A percentile compares a stretch with the other conserved stretches of the same genome.
These are phyloP conservation scores for Platynereis dumerilii DNA, from an alignment of 2,888 invertebrate genomes.

Conservation along the genomic window DNA sequence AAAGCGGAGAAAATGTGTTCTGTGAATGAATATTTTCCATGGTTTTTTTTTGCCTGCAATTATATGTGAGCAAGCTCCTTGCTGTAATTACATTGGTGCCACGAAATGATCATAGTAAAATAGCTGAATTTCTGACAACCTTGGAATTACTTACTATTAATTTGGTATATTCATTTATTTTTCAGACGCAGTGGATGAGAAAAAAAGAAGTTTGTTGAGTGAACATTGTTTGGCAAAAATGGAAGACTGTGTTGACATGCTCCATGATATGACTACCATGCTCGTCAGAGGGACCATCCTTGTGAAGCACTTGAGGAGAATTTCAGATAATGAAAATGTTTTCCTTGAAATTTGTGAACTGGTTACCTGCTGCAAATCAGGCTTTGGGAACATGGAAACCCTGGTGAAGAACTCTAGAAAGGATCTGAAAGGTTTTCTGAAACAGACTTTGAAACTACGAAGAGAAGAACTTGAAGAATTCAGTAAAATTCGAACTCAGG, in stretches of 20 bases:
- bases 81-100: too few relatives aligned
- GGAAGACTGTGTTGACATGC: background rate
- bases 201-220: too few relatives aligned
- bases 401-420: background rate
- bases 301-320: background rate
- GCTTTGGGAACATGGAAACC: background rate
- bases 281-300: background rate
- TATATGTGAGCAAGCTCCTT: too few relatives aligned
- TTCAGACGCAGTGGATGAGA: too few relatives aligned
- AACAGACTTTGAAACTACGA: background rate
- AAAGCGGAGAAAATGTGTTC: too few relatives aligned
- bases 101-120: too few relatives aligned
- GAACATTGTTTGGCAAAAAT: too few relatives aligned
- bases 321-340: background rate
- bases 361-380: background rate
- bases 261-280: background rate
- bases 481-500: background rate
- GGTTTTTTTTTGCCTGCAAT: too few relatives aligned
- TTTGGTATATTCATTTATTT: too few relatives aligned
- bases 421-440: background rate
- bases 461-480: background rate
- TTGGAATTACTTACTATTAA: too few relatives aligned
- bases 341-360: constrained; percentile 1
- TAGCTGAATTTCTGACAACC: too few relatives aligned
- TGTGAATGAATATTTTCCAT: too few relatives aligned